Percentiles rank a stretch among this genome's conserved stretches.
phyloP scores from a whole-genome alignment of 1,140 invertebrate genomes.

The Drosophila chauvacae region DNA sequence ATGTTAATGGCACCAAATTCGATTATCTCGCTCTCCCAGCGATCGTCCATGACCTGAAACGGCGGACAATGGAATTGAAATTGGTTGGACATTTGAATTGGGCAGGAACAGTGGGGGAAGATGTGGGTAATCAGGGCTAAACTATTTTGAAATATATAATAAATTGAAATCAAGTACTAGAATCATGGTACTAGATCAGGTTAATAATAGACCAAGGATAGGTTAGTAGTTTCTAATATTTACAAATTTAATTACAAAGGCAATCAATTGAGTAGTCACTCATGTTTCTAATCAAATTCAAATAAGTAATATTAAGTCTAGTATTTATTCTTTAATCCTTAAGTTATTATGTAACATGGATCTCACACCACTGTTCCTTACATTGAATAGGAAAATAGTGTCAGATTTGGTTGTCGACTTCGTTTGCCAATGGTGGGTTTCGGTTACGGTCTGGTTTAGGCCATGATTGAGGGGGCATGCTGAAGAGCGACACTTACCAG shows the following conservation, averaged over 20 bases:
- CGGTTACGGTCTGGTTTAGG: neutral
- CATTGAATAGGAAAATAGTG: neutral
- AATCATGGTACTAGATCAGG: too few relatives aligned
- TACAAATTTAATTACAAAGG: neutral
- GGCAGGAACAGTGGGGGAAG: neutral
- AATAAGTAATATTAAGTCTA: neutral
- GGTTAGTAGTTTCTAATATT: too few relatives aligned
- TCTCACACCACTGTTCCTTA: neutral
- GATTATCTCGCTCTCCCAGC: slow-evolving; percentile 94
- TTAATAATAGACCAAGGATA: too few relatives aligned
- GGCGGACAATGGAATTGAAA: slow-evolving; percentile 28
- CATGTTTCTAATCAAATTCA: neutral
- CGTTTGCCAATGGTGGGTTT: neutral
- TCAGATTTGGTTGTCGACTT: neutral
- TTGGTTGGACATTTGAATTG: slow-evolving; percentile 6
- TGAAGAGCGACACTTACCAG: slow-evolving; percentile 89
- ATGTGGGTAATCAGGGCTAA: neutral
- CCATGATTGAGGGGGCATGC: neutral
- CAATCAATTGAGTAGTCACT: too few relatives aligned
- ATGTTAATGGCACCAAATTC: slow-evolving; percentile 98
- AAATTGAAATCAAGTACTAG: too few relatives aligned
- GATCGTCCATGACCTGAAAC: slow-evolving; percentile 95
- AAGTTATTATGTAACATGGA: neutral
- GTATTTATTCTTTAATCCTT: neutral
- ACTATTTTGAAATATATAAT: neutral